Evolutionary conservation across 2,888 invertebrate species (phyloP).

Genomic region (Minunthozetes semirufus): DNA sequence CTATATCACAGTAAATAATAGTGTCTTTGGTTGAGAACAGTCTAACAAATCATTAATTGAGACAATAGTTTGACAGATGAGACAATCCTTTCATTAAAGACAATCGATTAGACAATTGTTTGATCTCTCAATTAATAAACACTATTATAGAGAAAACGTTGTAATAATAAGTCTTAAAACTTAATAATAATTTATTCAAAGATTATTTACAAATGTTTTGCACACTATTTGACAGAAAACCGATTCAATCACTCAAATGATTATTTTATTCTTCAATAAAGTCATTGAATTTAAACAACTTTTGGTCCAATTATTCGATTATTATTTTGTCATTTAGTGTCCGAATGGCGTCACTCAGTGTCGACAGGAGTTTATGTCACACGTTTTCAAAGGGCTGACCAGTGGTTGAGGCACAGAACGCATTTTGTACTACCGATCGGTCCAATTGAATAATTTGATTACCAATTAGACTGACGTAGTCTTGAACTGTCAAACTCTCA

Average conservation of each 20-base stretch:
- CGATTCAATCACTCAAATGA: no score
- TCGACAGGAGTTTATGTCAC: neutral
- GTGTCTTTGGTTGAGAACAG: neutral
- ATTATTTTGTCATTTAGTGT: no score
- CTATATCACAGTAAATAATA: constrained; percentile 10
- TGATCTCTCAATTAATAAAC: neutral
- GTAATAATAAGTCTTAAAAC: neutral
- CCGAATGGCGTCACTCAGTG: neutral
- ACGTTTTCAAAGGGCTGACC: neutral
- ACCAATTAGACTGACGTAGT: constrained; percentile 42
- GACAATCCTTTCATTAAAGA: neutral
- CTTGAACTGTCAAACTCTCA: constrained; percentile 34
- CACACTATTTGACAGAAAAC: no score
- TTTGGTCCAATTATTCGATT: no score
- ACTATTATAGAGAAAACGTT: neutral
- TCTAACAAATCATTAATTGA: neutral
- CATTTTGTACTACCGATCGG: neutral
- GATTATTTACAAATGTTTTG: neutral
- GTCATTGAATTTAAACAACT: neutral
- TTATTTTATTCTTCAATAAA: neutral
- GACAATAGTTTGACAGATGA: neutral
- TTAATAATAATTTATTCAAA: constrained; percentile 6
- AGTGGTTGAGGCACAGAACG: constrained; percentile 21
- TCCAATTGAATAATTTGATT: constrained; percentile 17
- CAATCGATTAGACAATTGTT: neutral